Evolutionary conservation across 2,888 invertebrate species (phyloP).

Genomic region (Tetragonisca angustula): DNA sequence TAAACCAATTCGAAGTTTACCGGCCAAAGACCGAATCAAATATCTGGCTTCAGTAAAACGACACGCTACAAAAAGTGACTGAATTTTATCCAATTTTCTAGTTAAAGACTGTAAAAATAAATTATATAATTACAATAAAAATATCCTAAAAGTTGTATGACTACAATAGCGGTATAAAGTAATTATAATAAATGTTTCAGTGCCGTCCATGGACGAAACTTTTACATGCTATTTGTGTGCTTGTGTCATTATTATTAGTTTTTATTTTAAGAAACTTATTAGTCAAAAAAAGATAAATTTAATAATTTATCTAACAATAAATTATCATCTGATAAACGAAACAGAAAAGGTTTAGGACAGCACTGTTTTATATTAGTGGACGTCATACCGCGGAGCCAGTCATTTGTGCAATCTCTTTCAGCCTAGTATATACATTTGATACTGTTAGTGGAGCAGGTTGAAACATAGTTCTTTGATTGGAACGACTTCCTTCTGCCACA

Average conservation of each 20-base stretch:
- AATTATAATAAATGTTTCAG: background rate
- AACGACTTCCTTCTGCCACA: conserved; percentile 94
- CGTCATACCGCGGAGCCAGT: conserved; percentile 89
- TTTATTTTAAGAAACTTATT: background rate
- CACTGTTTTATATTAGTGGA: background rate
- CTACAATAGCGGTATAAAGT: background rate
- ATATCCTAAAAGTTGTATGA: background rate
- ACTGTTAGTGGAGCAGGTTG: conserved; percentile 92
- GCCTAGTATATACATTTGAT: conserved; percentile 90
- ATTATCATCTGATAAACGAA: too few species aligned
- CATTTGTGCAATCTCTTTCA: conserved; percentile 94
- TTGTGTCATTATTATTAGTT: background rate
- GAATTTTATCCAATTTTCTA: conserved; percentile 97
- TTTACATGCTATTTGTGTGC: background rate
- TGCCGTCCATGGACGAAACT: background rate
- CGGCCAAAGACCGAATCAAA: conserved; percentile 94
- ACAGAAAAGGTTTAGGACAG: background rate
- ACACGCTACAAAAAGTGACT: conserved; percentile 96
- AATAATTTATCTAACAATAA: background rate
- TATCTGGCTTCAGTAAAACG: conserved; percentile 94
- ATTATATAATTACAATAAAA: background rate
- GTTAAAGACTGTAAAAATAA: conserved; percentile 86
- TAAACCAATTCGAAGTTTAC: conserved; percentile 97
- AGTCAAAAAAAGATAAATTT: background rate
- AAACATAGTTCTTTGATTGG: conserved; percentile 95